Evolutionary conservation across 2,888 invertebrate genomes (phyloP).

Genomic region (Cryptocephalus primarius): DNA sequence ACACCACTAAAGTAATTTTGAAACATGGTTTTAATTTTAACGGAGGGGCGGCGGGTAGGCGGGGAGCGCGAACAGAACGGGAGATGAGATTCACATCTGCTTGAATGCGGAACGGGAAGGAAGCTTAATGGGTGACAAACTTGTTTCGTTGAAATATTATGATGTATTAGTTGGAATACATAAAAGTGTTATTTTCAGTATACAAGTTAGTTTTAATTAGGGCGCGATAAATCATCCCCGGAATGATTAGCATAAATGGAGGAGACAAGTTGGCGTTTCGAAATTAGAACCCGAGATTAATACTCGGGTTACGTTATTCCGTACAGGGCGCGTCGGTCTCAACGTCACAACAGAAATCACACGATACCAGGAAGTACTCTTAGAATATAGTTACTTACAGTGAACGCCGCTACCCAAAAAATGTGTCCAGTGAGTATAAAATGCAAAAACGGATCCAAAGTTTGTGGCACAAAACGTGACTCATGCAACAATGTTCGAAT

Average conservation of each 20-base stretch:
- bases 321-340: no score
- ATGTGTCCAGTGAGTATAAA: no score
- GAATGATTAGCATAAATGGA: no score
- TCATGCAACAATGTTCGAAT: no score
- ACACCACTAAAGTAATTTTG: constrained; percentile 37
- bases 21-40: constrained; percentile 39
- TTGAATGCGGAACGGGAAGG: constrained; percentile 21
- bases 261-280: constrained; percentile 1
- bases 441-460: no score
- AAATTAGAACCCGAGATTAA: no score
- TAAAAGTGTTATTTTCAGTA: constrained; percentile 24
- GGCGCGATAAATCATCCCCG: constrained; percentile 22
- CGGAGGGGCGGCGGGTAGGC: constrained; percentile 19
- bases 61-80: constrained; percentile 7
- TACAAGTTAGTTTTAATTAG: constrained; percentile 24
- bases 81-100: constrained; percentile 22
- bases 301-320: no score
- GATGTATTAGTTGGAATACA: constrained; percentile 26
- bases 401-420: no score
- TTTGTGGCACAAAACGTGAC: no score
- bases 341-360: no score
- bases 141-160: constrained; percentile 24
- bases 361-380: no score
- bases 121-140: constrained; percentile 22
- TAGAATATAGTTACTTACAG: no score